Evolutionary conservation across 2,113 vertebrate genomes (phyloP).

Genomic region (Urocitellus parryii): DNA sequence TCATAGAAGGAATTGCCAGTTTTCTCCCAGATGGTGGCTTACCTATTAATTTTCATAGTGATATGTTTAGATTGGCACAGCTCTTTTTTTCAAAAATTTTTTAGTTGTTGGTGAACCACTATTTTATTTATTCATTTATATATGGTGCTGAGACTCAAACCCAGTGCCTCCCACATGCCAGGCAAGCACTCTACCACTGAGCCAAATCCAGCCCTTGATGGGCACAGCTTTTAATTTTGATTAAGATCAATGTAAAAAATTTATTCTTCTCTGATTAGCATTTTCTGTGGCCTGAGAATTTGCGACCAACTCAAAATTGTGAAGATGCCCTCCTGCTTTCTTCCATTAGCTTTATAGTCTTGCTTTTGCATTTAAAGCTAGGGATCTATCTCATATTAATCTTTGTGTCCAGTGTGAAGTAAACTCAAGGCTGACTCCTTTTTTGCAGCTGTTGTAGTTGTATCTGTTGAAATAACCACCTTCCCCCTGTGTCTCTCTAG

Average conservation of each 20-base stretch:
- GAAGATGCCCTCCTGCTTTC: background rate
- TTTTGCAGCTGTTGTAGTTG: background rate
- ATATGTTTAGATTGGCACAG: background rate
- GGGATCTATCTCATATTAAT: background rate
- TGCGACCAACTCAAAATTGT: background rate
- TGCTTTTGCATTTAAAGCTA: conserved; percentile 15
- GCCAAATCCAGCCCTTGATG: too few relatives aligned
- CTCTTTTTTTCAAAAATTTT: background rate
- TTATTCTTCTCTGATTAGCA: background rate
- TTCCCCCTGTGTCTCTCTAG: background rate
- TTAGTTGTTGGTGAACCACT: too few relatives aligned
- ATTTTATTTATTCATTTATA: too few relatives aligned
- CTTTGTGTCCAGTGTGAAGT: background rate
- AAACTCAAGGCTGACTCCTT: background rate
- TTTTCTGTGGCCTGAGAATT: background rate
- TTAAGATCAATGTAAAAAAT: background rate
- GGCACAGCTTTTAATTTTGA: background rate
- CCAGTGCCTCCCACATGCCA: too few relatives aligned
- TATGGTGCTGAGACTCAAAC: too few relatives aligned
- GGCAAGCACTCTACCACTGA: too few relatives aligned
- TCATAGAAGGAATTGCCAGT: background rate
- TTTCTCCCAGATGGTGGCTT: background rate
- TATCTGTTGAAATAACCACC: background rate
- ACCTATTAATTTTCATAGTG: background rate
- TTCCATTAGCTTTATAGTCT: background rate